These are phyloP conservation scores for Acanthoscelides obtectus DNA, from an alignment of 2,888 invertebrate species.

Conservation along the genomic window DNA sequence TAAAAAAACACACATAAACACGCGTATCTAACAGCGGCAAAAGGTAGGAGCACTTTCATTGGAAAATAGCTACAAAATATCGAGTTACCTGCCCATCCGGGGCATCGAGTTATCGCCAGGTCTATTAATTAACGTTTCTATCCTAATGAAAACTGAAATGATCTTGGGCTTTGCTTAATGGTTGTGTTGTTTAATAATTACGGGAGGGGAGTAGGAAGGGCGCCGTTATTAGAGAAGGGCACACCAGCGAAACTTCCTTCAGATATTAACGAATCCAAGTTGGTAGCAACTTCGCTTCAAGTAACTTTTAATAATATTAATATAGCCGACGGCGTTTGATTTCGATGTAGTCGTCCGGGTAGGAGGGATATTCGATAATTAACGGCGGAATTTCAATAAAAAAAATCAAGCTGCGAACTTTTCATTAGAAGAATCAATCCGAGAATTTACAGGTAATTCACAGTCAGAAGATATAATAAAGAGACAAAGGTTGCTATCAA, in stretches of 20 bases:
- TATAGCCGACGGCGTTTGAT: neutral
- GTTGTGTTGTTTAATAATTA: neutral
- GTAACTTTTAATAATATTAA: neutral
- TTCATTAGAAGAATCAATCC: too few species aligned
- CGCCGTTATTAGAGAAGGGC: neutral
- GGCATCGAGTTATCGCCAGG: neutral
- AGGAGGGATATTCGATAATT: too few species aligned
- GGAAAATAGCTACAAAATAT: neutral
- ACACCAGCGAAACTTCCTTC: neutral
- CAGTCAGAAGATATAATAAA: too few species aligned
- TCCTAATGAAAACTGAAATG: neutral
- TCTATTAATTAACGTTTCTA: neutral
- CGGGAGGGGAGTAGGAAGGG: neutral
- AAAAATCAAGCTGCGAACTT: too few species aligned
- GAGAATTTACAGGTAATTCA: too few species aligned
- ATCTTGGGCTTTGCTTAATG: neutral
- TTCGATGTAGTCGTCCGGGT: neutral
- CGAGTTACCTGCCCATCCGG: neutral
- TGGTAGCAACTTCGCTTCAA: neutral
- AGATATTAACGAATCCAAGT: neutral
- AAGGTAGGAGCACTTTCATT: too few species aligned
- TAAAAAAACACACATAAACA: too few species aligned
- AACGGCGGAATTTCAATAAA: too few species aligned
- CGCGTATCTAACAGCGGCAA: too few species aligned
- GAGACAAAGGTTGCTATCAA: too few species aligned